Percentiles rank a stretch among this genome's conserved stretches.
Evolutionary conservation across 2,113 vertebrate species (phyloP).

Genomic region (Vidua chalybeata): DNA sequence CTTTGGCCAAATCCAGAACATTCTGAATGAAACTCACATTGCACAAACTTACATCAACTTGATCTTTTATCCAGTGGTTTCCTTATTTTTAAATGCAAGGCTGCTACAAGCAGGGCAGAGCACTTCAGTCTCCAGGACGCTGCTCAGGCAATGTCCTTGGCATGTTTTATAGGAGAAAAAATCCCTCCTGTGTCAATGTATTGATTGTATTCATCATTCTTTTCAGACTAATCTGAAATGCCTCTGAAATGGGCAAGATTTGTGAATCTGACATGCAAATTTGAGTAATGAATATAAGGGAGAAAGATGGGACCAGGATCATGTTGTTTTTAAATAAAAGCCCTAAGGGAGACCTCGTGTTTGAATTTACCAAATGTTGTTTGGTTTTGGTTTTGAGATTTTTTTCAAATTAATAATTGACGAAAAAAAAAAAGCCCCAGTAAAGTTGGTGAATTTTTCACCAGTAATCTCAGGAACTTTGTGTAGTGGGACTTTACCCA

Average conservation of each 20-base stretch:
- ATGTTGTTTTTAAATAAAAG: neutral
- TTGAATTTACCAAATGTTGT: neutral
- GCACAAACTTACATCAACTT: neutral
- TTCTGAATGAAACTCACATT: neutral
- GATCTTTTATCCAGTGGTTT: neutral
- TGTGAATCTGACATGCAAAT: neutral
- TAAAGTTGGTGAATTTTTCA: neutral
- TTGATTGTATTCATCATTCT: neutral
- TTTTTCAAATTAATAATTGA: neutral
- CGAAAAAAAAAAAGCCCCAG: neutral
- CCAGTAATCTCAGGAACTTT: neutral
- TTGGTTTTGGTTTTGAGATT: neutral
- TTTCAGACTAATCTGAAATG: neutral
- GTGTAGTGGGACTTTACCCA: neutral
- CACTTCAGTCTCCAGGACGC: neutral
- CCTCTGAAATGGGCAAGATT: neutral
- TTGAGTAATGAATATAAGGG: neutral
- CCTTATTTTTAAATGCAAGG: neutral
- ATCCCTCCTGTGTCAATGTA: neutral
- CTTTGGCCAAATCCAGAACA: neutral
- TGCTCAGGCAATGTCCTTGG: neutral
- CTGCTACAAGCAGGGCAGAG: neutral
- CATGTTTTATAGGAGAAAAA: neutral
- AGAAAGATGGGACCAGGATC: neutral
- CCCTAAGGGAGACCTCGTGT: accelerated